These are phyloP conservation scores for Chirona hameri DNA, from an alignment of 2,888 invertebrate genomes.

Conservation along the genomic window DNA sequence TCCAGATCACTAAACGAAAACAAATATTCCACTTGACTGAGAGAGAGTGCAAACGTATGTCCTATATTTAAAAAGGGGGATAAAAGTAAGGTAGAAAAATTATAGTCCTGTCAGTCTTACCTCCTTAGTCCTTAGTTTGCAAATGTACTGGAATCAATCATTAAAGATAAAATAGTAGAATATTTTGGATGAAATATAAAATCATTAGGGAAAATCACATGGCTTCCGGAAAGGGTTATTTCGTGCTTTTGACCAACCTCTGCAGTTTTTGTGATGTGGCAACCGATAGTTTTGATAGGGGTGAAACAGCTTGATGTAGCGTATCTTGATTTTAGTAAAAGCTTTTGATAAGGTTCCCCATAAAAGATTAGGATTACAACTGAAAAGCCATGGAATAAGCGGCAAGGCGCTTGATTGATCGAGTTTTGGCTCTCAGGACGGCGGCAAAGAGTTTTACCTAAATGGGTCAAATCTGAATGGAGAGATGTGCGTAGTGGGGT, in stretches of 20 bases:
- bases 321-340: background rate
- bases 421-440: too few relatives aligned
- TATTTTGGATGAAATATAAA: background rate
- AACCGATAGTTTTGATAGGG: background rate
- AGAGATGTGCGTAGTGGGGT: too few relatives aligned
- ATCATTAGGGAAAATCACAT: background rate
- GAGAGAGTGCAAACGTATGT: background rate
- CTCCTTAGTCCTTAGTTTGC: background rate
- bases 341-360: background rate
- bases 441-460: too few relatives aligned
- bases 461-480: too few relatives aligned
- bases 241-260: background rate
- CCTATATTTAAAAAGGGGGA: background rate
- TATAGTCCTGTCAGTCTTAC: background rate
- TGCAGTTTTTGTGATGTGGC: background rate
- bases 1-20: background rate
- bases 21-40: background rate
- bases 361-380: background rate
- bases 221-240: background rate
- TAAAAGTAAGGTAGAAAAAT: background rate
- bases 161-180: background rate
- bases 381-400: background rate
- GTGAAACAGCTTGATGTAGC: background rate
- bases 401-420: background rate
- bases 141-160: background rate